Evolutionary conservation across 92 coral and sea anemone genomes (phyloP).

Genomic region (Epizoanthus scotinus): DNA sequence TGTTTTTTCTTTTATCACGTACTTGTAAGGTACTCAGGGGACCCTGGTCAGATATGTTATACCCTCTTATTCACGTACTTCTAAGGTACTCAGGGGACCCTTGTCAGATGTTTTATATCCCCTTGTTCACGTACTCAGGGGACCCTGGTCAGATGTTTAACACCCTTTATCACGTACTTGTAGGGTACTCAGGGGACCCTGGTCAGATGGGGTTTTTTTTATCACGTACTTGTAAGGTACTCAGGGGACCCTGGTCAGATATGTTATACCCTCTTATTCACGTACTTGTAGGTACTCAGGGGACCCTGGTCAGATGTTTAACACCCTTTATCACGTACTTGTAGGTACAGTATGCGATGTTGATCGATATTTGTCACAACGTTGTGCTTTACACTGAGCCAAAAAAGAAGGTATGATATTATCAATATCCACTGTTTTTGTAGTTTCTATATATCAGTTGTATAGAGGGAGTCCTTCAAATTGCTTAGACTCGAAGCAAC

Average conservation of each 20-base stretch:
- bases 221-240: too few relatives aligned
- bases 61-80: too few relatives aligned
- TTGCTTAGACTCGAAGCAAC: too few relatives aligned
- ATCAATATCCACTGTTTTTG: neutral
- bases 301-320: neutral
- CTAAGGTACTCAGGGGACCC: too few relatives aligned
- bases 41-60: too few relatives aligned
- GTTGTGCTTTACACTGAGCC: conserved; percentile 98
- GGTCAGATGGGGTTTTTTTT: too few relatives aligned
- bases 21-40: too few relatives aligned
- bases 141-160: neutral
- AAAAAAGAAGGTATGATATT: conserved; percentile 81
- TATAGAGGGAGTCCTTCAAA: neutral
- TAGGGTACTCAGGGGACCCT: too few relatives aligned
- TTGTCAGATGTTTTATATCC: neutral
- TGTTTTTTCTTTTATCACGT: too few relatives aligned
- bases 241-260: too few relatives aligned
- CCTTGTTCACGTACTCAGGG: neutral
- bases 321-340: neutral
- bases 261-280: neutral
- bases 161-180: neutral
- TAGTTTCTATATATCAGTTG: neutral
- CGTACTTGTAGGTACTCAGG: neutral
- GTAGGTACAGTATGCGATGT: conserved; percentile 94
- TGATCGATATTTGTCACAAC: conserved; percentile 91